phyloP scores from a whole-genome alignment of 2,888 invertebrate genomes.

The Scaptomyza tumidula region DNA sequence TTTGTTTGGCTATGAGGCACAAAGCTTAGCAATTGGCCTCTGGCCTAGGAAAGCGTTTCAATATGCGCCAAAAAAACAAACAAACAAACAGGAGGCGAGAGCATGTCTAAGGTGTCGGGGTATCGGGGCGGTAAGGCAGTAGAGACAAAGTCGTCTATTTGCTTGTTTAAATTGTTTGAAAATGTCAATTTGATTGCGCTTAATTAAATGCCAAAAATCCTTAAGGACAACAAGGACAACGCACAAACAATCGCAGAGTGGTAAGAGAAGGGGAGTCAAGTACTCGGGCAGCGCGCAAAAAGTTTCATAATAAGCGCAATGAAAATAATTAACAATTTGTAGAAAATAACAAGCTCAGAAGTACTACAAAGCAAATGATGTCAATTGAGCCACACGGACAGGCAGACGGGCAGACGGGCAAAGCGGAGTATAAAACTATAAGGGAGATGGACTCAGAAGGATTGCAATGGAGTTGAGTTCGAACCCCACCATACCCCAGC shows the following conservation, averaged over 20 bases:
- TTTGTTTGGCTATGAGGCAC: conserved; percentile 28
- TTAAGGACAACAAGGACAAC: conserved; percentile 69
- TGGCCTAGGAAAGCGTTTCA: conserved; percentile 75
- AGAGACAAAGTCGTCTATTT: conserved; percentile 55
- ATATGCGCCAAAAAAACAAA: conserved; percentile 64
- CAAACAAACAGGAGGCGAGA: conserved; percentile 20
- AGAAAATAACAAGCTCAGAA: conserved; percentile 63
- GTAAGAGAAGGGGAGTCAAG: neutral
- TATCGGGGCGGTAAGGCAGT: conserved; percentile 15
- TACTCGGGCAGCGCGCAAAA: conserved; percentile 23
- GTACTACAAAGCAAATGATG: conserved; percentile 63
- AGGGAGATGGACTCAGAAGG: conserved; percentile 22
- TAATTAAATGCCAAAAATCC: conserved; percentile 80
- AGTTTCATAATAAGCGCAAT: conserved; percentile 75
- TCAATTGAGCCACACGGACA: conserved; percentile 55
- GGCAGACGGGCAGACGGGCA: conserved; percentile 3
- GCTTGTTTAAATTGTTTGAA: conserved; percentile 78
- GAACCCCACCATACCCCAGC: conserved; percentile 3
- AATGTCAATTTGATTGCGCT: conserved; percentile 81
- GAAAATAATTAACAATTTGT: conserved; percentile 80
- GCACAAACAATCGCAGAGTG: neutral
- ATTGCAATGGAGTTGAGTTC: conserved; percentile 14
- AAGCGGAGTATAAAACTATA: conserved; percentile 37
- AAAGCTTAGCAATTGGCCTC: conserved; percentile 64
- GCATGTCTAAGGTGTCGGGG: neutral